Evolutionary conservation across 2,888 invertebrate genomes (phyloP), one percentile per base, ranked within the genome.

Genomic region (Atethmia centrago): DNA sequence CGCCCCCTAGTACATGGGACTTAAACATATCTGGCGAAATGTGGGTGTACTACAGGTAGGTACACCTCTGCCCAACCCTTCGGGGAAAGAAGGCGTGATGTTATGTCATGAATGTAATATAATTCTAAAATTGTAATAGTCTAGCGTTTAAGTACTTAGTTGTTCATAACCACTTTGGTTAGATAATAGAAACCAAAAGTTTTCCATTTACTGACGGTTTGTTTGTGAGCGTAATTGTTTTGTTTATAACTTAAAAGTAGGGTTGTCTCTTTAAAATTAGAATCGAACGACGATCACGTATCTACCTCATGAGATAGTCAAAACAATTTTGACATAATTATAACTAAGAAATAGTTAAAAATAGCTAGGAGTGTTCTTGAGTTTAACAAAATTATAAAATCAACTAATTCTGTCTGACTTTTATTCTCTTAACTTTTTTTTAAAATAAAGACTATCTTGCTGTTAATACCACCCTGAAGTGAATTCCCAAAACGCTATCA

Each of bases 101-200:
- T n/a, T n/a, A n/a, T n/a, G n/a, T n/a, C n/a, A n/a, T n/a, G n/a
- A n/a, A n/a, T n/a, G n/a, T n/a, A 36, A 36, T 36, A 36, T 36
- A 36, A 36, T 49, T 19, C 19, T 19, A 40, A 40, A 40, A n/a
- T 28, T 42, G 28, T 56, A 49, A 28, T 40, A 42, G 28, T n/a
- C 9, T 40, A n/a, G n/a, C 14, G 45, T 31, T 45, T 56, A 40
- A 56, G 10, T 25, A 49, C 45, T 61, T 61, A 36, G 36, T n/a
- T n/a, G 25, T 47, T 58, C 42, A 2, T 40, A 62, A 28, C 40
- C 28, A 28, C 47, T 31, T 72, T 28, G 45, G 28, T 63, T 40
- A 63, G 12, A n/a, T 59, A 74, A 66, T 49, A 62, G 47, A 66
- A 53, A 49, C 25, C 10, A 66, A 66, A 49, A 62, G 47, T 74